Evolutionary conservation across 2,797 vertebrate species (phyloP).

Genomic region (Sparus aurata): DNA sequence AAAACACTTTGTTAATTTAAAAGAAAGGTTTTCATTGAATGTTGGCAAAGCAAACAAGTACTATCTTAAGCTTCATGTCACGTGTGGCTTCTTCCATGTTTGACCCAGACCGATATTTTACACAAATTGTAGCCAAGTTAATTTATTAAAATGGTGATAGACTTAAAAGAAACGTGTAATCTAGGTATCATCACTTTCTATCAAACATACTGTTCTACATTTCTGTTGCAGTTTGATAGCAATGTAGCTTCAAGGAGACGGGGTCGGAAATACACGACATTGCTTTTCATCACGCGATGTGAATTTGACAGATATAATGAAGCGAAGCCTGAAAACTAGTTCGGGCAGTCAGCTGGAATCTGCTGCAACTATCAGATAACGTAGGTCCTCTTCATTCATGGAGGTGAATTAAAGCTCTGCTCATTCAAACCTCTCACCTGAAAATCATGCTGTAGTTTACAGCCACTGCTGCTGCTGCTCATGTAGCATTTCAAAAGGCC

Average conservation of each 20-base stretch:
- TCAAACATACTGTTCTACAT: too few species aligned
- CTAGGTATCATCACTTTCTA: background rate
- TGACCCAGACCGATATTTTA: background rate
- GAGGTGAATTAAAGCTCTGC: background rate
- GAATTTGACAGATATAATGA: slow-evolving; percentile 6
- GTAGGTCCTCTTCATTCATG: background rate
- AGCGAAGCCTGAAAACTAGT: background rate
- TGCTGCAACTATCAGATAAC: background rate
- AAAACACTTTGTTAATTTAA: background rate
- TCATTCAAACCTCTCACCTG: slow-evolving; percentile 9
- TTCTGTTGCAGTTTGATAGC: background rate
- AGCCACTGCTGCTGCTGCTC: too few species aligned
- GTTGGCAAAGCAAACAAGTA: background rate
- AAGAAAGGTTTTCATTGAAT: background rate
- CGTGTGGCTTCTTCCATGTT: background rate
- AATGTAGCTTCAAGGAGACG: background rate
- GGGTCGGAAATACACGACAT: background rate
- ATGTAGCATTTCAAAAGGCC: too few species aligned
- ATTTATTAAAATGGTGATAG: background rate
- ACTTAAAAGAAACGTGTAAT: background rate
- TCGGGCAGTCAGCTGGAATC: background rate
- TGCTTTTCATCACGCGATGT: background rate
- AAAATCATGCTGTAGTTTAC: background rate
- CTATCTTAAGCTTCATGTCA: background rate
- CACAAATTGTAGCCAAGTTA: background rate